Conservation (phyloP, 2,888 invertebrate species). For the Epicampocera succincta region DNA sequence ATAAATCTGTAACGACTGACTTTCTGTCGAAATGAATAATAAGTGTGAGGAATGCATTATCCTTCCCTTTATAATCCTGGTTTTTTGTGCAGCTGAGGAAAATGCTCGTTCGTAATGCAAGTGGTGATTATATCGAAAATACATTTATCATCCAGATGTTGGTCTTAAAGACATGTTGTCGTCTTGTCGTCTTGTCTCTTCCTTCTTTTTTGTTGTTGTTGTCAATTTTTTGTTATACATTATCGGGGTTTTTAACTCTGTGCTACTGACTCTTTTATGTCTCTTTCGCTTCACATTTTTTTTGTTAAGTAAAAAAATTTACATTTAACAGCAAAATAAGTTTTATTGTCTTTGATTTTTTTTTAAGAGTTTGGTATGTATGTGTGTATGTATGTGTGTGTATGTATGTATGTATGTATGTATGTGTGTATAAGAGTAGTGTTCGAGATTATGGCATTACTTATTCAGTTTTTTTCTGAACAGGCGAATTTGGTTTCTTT, state of each 20-base stretch:
- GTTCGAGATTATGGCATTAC: constrained; percentile 34
- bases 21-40: too few species aligned
- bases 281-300: background rate
- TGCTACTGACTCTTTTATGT: background rate
- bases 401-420: too few species aligned
- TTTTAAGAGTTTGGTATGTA: background rate
- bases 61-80: background rate
- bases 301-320: constrained; percentile 19
- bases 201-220: background rate
- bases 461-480: constrained; percentile 31
- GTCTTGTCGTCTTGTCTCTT: constrained; percentile 34
- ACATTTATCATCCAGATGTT: constrained; percentile 65
- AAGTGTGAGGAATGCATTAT: constrained; percentile 10
- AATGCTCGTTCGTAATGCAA: constrained; percentile 12
- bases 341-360: constrained; percentile 42
- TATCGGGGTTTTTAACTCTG: constrained; percentile 1
- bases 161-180: constrained; percentile 62
- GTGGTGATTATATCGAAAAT: constrained; percentile 54
- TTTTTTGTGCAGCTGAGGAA: constrained; percentile 7
- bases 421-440: too few species aligned
- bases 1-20: too few species aligned
- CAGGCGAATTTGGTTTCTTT: background rate
- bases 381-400: too few species aligned
- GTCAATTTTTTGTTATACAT: background rate
- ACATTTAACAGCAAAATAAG: constrained; percentile 56